Evolutionary conservation across 2,797 vertebrate genomes (phyloP), one percentile per base, ranked within the genome.

Genomic region (Momotus momota): DNA sequence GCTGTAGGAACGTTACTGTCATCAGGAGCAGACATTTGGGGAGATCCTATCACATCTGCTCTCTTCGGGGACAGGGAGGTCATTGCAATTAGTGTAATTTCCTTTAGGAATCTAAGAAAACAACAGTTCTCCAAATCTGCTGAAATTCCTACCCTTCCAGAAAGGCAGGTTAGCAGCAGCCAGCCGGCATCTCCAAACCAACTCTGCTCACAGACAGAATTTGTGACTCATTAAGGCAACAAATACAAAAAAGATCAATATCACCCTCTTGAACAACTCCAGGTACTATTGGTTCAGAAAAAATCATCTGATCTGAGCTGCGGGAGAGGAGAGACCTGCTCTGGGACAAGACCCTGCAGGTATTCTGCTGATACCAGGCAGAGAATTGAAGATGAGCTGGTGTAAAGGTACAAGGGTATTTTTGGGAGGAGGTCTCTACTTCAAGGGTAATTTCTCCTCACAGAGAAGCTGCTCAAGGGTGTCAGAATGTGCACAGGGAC

Each of bases 171-270:
- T 94, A 91, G 70, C 67, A 57, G 86, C 89, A 91, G 92, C 72
- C 81, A 82, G 84, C 57, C 69, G 1, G 95, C 93, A 93, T 85
- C 83, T 88, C 90, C 94, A 67, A 86, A 94, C 70, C 66, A 81
- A 49, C 93, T 73, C 95, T 96, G 73, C 96, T 95, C 25, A 3
- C 74, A 85, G 93, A 85, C 94, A 92, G 88, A 95, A 93, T 94
- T 96, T 93, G 93, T 95, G 94, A 96, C 90, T 96, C 93, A 94
- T 95, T 95, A 95, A 90, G 81, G 94, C 85, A 95, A 96, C 95
- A 94, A 96, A 96, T 96, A 94, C 23, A 79, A 94, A 77, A 87
- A 95, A 95, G 95, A 96, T 94, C 94, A 6, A 91, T 94, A 96
- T 95, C 90, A n/a, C 61, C 3, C 0, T 55, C 81, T 52, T n/a